A percentile compares a stretch with the other conserved stretches of the same genome.
These are phyloP conservation scores for Sinocyclocheilus grahami DNA, from an alignment of 2,113 vertebrate species.

Conservation along the genomic window DNA sequence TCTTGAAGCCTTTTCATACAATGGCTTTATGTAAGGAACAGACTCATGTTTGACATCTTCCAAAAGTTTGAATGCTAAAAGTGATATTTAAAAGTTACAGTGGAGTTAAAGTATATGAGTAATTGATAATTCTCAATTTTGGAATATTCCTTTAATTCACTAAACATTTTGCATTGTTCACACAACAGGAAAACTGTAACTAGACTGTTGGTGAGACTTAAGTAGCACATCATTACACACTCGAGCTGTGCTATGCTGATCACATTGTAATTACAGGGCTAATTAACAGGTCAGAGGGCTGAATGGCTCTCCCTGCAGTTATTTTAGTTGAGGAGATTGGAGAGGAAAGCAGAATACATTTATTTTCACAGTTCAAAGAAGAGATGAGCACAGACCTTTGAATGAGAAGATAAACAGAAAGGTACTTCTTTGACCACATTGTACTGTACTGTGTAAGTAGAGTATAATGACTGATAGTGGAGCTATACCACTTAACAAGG, in stretches of 20 bases:
- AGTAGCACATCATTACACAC: conserved; percentile 35
- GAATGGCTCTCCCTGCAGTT: conserved; percentile 29
- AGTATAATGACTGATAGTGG: background rate
- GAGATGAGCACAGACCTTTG: conserved; percentile 38
- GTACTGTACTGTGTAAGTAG: background rate
- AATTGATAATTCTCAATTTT: too few species aligned
- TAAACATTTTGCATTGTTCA: too few species aligned
- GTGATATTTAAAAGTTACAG: too few species aligned
- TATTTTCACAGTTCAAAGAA: conserved; percentile 30
- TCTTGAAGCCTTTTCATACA: too few species aligned
- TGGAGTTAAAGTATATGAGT: too few species aligned
- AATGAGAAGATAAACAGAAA: conserved; percentile 26
- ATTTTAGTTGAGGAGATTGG: conserved; percentile 3
- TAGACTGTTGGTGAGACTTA: background rate
- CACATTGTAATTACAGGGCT: conserved; percentile 47
- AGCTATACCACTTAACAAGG: background rate
- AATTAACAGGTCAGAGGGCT: conserved; percentile 53
- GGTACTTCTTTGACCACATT: background rate
- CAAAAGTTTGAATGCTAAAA: too few species aligned
- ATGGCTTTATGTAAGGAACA: too few species aligned
- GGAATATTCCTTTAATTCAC: too few species aligned
- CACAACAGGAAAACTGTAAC: too few species aligned
- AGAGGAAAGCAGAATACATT: background rate
- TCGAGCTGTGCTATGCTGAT: conserved; percentile 12
- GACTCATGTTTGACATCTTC: too few species aligned